phyloP scores from a whole-genome alignment of 35 echinoderm and acorn worm species.

The Lytechinus variegatus region DNA sequence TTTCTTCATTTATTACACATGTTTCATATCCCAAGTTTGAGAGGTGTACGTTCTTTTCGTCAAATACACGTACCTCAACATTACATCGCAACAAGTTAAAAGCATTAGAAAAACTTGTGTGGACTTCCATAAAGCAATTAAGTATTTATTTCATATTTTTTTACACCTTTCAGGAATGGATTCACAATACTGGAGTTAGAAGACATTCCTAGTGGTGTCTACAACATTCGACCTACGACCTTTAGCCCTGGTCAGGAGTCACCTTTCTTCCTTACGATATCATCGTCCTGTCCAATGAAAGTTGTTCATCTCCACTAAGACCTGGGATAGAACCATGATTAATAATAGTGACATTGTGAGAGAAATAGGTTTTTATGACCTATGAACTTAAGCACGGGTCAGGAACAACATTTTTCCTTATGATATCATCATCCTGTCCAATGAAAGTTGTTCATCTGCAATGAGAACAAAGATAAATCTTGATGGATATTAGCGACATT shows the following conservation, averaged over 20 bases:
- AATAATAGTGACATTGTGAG: neutral
- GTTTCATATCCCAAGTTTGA: no score
- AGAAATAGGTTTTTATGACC: neutral
- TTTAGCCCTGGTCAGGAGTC: conserved; percentile 87
- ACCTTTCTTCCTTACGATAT: conserved; percentile 88
- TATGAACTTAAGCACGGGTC: neutral
- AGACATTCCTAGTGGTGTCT: conserved; percentile 84
- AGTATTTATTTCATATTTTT: neutral
- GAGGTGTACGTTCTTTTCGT: no score
- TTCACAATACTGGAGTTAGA: conserved; percentile 85
- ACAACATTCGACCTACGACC: conserved; percentile 91
- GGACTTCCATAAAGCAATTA: neutral
- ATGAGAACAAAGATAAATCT: no score
- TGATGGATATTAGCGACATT: no score
- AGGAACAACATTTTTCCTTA: neutral
- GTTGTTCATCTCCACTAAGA: conserved; percentile 76
- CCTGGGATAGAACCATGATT: neutral
- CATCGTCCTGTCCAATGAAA: conserved; percentile 90
- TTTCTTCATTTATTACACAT: no score
- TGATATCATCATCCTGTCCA: neutral
- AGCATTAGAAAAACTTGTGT: no score
- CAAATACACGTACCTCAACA: no score
- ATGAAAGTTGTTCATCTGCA: neutral
- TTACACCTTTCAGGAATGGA: conserved; percentile 57
- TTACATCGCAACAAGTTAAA: no score